These are phyloP conservation scores for Alloplasta piceator DNA, from an alignment of 2,888 invertebrate genomes.

Conservation along the genomic window DNA sequence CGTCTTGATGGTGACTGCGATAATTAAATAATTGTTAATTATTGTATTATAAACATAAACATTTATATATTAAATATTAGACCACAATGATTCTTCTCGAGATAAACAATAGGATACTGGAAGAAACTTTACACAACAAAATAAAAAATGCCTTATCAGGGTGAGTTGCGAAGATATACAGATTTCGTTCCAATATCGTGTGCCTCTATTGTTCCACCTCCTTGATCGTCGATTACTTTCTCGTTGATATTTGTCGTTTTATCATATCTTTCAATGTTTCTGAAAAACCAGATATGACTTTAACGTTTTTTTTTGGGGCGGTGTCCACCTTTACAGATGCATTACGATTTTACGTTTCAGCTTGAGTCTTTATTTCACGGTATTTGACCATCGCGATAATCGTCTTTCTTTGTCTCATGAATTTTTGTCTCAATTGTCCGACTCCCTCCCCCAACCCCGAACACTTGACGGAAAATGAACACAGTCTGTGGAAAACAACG, in stretches of 20 bases:
- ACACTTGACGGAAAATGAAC: background rate
- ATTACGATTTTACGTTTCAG: constrained; percentile 43
- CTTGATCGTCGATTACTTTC: background rate
- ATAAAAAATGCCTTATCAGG: constrained; percentile 98
- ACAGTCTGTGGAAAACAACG: background rate
- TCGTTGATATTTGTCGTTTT: constrained; percentile 15
- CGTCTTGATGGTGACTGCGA: constrained; percentile 78
- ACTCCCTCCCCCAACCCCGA: too few relatives aligned
- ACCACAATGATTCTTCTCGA: constrained; percentile 96
- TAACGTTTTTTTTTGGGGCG: constrained; percentile 69
- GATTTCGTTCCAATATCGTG: background rate
- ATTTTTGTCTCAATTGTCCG: background rate
- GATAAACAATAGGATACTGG: constrained; percentile 99
- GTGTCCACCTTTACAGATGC: constrained; percentile 70
- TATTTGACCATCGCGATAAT: constrained; percentile 1
- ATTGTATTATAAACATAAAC: constrained; percentile 73
- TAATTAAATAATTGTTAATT: constrained; percentile 78
- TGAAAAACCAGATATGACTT: constrained; percentile 21
- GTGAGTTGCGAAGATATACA: constrained; percentile 86
- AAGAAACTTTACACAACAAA: constrained; percentile 97
- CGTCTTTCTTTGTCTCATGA: background rate
- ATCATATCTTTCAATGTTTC: background rate
- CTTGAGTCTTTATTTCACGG: constrained; percentile 22
- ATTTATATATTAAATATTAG: constrained; percentile 67
- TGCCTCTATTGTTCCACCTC: constrained; percentile 7